These are phyloP conservation scores for Craseonycteris thonglongyai DNA, from an alignment of 2,113 vertebrate genomes.

Conservation along the genomic window DNA sequence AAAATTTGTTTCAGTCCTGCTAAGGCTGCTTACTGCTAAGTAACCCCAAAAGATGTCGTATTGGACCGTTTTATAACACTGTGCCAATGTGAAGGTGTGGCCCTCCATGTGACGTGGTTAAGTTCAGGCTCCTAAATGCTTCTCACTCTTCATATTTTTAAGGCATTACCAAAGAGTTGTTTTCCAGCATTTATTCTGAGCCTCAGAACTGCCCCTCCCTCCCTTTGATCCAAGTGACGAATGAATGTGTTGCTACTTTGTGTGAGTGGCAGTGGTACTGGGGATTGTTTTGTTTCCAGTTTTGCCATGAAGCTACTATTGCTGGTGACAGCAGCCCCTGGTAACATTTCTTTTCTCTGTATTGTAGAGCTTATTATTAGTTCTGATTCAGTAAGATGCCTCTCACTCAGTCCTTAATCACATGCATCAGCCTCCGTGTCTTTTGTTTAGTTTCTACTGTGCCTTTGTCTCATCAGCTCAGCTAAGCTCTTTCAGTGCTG, in stretches of 20 bases:
- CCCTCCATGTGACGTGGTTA: fast-evolving
- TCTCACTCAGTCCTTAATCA: not conserved
- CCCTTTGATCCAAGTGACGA: not conserved
- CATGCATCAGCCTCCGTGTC: not conserved
- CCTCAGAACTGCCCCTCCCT: not conserved
- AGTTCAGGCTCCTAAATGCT: not conserved
- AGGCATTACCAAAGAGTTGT: not conserved
- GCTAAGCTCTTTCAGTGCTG: not conserved
- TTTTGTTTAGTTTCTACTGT: not conserved
- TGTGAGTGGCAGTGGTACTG: not conserved
- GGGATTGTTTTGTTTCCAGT: not conserved
- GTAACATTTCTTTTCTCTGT: not conserved
- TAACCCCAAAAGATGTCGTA: not conserved
- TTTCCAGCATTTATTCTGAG: not conserved
- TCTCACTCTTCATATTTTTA: not conserved
- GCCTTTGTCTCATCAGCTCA: not conserved
- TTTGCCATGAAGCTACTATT: not conserved
- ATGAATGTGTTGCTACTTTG: not conserved
- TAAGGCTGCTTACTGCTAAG: not conserved
- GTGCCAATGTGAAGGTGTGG: not conserved
- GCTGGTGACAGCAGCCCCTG: not conserved
- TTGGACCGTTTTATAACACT: not conserved
- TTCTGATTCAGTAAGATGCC: not conserved
- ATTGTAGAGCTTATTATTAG: not conserved
- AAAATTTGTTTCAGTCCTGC: not conserved